A percentile compares a stretch with the other conserved stretches of the same genome.
These are phyloP conservation scores for Heteractis magnifica DNA, from an alignment of 92 coral and sea anemone genomes.

Conservation along the genomic window DNA sequence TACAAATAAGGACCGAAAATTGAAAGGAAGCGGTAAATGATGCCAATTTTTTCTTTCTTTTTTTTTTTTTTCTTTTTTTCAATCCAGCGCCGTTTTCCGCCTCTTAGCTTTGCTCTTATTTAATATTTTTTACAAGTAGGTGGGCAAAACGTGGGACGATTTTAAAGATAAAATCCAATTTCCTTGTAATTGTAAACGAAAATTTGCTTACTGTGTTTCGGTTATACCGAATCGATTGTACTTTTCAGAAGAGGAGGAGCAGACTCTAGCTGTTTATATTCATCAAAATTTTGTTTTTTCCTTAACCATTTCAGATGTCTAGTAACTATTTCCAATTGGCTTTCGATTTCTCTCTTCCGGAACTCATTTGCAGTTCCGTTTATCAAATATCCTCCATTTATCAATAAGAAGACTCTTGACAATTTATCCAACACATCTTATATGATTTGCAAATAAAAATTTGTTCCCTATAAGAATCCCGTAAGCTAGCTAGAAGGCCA, in stretches of 20 bases:
- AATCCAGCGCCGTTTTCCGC: not conserved
- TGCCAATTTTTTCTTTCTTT: not conserved
- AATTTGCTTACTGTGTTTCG: not conserved
- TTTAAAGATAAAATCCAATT: not conserved
- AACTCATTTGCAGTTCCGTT: no score
- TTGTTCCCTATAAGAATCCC: no score
- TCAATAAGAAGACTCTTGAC: no score
- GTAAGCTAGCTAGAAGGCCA: no score
- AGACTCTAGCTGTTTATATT: not conserved
- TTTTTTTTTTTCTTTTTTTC: not conserved
- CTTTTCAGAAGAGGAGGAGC: not conserved
- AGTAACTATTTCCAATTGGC: not conserved
- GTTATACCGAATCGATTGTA: not conserved
- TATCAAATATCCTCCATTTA: no score
- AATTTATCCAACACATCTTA: no score
- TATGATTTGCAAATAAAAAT: no score
- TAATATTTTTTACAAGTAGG: not conserved
- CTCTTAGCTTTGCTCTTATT: not conserved
- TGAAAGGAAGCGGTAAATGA: not conserved
- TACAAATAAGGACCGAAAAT: not conserved
- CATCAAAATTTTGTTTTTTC: not conserved
- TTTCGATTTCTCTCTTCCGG: not conserved
- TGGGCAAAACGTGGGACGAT: slow-evolving; percentile 1
- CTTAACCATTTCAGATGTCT: not conserved
- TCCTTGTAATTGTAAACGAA: not conserved